Conservation (phyloP, 1,140 invertebrate genomes). For the Ladona fulva region DNA sequence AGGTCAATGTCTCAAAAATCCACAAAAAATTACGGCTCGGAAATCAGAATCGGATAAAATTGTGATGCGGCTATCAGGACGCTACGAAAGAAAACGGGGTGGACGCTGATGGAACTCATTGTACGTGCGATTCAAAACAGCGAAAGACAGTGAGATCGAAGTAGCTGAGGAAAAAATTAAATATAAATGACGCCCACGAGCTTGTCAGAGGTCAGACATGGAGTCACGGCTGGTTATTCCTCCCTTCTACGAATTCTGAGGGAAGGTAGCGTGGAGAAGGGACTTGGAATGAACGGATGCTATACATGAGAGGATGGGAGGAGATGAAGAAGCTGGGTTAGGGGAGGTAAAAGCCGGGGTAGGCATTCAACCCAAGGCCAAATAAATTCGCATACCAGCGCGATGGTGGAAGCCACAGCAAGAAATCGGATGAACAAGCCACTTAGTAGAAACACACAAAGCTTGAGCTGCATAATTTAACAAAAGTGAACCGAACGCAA, state of each 20-base stretch:
- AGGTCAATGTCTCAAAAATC: too few relatives aligned
- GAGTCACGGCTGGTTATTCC: constrained; percentile 6
- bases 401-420: background rate
- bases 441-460: background rate
- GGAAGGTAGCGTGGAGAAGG: constrained; percentile 1
- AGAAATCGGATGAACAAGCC: background rate
- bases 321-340: background rate
- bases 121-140: too few relatives aligned
- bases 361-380: constrained; percentile 1
- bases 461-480: too few relatives aligned
- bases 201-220: background rate
- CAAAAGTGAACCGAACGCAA: too few relatives aligned
- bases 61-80: too few relatives aligned
- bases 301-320: background rate
- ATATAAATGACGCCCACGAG: background rate
- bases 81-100: too few relatives aligned
- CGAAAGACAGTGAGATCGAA: too few relatives aligned
- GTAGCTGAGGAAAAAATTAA: background rate
- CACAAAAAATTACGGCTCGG: too few relatives aligned
- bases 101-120: too few relatives aligned
- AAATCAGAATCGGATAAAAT: too few relatives aligned
- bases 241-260: background rate
- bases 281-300: constrained; percentile 3
- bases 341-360: background rate
- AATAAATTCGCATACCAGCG: constrained; percentile 2